Base-by-base conservation (phyloP, 2,888 invertebrate species). In the Abscondita cerata region DNA sequence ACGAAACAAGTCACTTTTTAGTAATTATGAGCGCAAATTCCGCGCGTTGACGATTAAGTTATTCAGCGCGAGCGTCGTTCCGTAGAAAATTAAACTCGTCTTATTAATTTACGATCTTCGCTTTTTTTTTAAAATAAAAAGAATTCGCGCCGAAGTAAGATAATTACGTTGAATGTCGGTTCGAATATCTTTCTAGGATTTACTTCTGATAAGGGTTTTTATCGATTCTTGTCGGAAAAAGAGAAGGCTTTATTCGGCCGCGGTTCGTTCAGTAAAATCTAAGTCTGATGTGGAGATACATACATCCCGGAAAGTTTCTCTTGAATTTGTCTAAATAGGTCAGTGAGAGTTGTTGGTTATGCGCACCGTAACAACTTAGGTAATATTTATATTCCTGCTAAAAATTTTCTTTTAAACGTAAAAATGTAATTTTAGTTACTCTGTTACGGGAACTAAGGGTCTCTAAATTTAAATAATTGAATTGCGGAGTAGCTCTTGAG, bases 161-260 rank as follows among this genome's bases (percentile, higher is more conserved):
- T 61, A 61, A 61, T 61, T 61, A 61, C 46, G 52, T 15, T 44
- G 25, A n/a, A 44, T 52, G 60, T 61, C 60, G 25, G 51, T 61
- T 54, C 50, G 20, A 36, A 61, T 55, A 55, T 56, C 51, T 34
- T 40, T 18, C 40, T 50, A 47, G 48, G 54, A 59, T 59, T 54
- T 54, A 54, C 48, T 50, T 47, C 54, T 53, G 59, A 59, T 59
- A 44, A 55, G 55, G 55, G 50, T 50, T 36, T 48, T 55, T n/a
- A 60, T 60, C 44, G 60, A 60, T 60, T 52, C 31, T 20, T n/a
- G n/a, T n/a, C n/a, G 41, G 18, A 16, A n/a, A 13, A 36, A 11
- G 20, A 18, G 48, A 54, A 60, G 44, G 60, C 60, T 60, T 61
- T 48, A 58, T 52, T 46, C 31, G 16, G 36, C 52, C 51, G 57